Base-by-base conservation (phyloP, 2,113 vertebrate species). In the Rynchops niger region DNA sequence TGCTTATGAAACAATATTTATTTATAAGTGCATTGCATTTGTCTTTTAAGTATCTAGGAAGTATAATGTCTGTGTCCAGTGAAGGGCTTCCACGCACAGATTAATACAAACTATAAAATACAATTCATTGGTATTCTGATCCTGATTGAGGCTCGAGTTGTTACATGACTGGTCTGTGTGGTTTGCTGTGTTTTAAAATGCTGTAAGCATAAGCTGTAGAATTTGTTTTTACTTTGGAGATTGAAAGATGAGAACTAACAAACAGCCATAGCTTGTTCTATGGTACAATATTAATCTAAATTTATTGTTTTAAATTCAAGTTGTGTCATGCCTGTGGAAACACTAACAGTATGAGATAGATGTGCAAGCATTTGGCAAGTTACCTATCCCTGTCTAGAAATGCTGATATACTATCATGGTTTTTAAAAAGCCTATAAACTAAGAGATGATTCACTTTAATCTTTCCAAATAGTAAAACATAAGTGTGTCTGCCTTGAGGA, bases 1-100 rank as follows among this genome's bases (percentile, higher is more conserved):
- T 97, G 91, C 89, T 97, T 97, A 94, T 97, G 94, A 96, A 97
- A 93, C 78, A 80, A 53, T 95, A 89, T 91, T 97, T 95, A 94
- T 96, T 95, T 97, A 70, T 96, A 95, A 95, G 71, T 62, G 36
- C 53, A 56, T 77, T 95, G 74, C 89, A 38, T 78, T 58, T 86
- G 74, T 85, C 82, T 94, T 49, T 84, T 87, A 76, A 82, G 84
- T 82, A 85, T 87, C 69, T 82, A 49, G 86, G 81, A 95, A 92
- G 34, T 90, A 38, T 49, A 52, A 85, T 79, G 73, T 78, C 62
- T 87, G 19, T 94, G 32, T 82, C 67, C 32, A 77, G 43, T 38
- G 84, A 76, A 91, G 74, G 27, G 53, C 45, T 74, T 49, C 30
- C 0, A 0, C 87, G 56, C 56, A 61, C 23, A 69, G 34, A 32